Evolutionary conservation across 2,888 invertebrate genomes (phyloP).

Genomic region (Agriopis aurantiaria): DNA sequence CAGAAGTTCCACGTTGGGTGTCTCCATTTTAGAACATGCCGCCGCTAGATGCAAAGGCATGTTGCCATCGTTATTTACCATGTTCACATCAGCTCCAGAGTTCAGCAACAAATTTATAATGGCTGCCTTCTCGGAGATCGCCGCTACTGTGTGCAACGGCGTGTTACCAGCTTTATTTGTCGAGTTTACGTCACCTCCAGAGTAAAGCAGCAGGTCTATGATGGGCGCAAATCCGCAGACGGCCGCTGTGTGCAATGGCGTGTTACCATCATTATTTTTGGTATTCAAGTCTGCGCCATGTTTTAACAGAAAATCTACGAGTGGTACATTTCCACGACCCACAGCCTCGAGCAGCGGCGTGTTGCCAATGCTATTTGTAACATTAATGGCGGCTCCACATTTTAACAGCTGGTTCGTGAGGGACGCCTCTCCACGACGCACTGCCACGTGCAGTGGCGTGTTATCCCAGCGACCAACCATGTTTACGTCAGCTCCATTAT

Average conservation of each 20-base stretch:
- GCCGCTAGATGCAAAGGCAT: not conserved
- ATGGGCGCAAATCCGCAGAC: too few relatives aligned
- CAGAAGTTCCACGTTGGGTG: not conserved
- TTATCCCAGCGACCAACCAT: not conserved
- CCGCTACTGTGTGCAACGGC: not conserved
- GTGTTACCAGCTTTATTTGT: not conserved
- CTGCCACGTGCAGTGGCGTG: not conserved
- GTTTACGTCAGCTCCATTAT: not conserved
- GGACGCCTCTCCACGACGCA: not conserved
- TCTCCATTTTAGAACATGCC: not conserved
- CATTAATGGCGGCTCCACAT: not conserved
- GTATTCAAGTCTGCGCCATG: not conserved
- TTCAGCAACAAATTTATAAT: not conserved
- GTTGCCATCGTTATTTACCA: not conserved
- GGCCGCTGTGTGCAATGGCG: not conserved
- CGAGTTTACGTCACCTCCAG: not conserved
- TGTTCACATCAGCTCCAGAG: not conserved
- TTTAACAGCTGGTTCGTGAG: not conserved
- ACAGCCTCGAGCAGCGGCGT: not conserved
- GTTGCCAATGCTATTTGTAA: not conserved
- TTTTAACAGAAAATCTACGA: not conserved
- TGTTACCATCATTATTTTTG: not conserved
- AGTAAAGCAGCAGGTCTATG: not conserved
- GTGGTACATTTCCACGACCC: not conserved
- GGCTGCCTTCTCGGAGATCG: too few relatives aligned